Evolutionary conservation across 1,140 invertebrate genomes (phyloP), one percentile per base, ranked within the genome.

Genomic region (Nomia melanderi): DNA sequence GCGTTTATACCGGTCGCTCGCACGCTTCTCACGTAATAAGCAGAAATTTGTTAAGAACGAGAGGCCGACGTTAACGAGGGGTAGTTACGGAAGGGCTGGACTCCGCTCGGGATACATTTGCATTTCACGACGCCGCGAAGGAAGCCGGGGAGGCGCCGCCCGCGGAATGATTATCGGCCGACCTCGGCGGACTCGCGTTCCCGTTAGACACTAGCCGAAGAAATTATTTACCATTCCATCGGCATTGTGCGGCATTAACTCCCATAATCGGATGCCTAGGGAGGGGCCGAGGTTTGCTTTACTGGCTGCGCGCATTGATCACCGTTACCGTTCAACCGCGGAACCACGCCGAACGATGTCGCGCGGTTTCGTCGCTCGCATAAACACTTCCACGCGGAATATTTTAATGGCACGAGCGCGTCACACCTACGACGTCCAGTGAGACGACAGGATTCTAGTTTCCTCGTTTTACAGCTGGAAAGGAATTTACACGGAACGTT

Each of bases 291-390:
- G 47, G 74, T 64, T n/a, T n/a, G 74, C 56, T 80, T 83, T 77
- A 84, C 72, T 56, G 54, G 23, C 50, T 50, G 23, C 33, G n/a
- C n/a, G n/a, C 33, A 77, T 83, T 65, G 81, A 84, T 84, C 81
- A 80, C 82, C 77, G 81, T 84, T 83, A 80, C 81, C 81, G 77
- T 80, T 83, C 82, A n/a, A 80, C 82, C 81, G 73, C 81, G 73
- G n/a, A 83, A 84, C 82, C 72, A 41, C 47, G 71, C 69, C 83
- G 44, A 69, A 57, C 70, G 63, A 53, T 67, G 82, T 65, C 69
- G 41, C 17, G 47, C 33, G 33, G 47, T 14, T 70, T 47, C 53
- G 36, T 75, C 50, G 53, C 23, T 67, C 36, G n/a, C n/a, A n/a
- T n/a, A n/a, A n/a, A n/a, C n/a, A n/a, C n/a, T n/a, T n/a, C n/a